phyloP scores from a whole-genome alignment of 2,797 vertebrate genomes.

The Macropus fuliginosus region DNA sequence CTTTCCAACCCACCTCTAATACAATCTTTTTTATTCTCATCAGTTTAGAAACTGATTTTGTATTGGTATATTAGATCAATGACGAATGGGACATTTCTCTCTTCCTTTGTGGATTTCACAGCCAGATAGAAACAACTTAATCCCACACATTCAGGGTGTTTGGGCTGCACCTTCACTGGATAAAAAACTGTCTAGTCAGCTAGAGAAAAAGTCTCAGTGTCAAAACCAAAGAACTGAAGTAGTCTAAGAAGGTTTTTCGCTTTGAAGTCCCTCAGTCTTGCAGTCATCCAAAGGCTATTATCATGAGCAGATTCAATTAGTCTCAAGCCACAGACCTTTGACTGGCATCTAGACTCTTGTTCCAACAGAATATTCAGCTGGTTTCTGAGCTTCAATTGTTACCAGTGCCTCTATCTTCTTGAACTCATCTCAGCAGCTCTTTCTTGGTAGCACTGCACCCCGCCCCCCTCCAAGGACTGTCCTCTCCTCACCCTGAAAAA shows the following conservation, averaged over 20 bases:
- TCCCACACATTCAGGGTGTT: neutral
- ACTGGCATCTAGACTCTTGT: neutral
- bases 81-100: neutral
- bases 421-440: neutral
- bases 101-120: neutral
- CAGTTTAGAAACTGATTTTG: neutral
- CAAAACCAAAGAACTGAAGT: neutral
- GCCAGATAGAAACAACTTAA: neutral
- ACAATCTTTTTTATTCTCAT: neutral
- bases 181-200: neutral
- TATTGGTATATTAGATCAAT: neutral
- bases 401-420: neutral
- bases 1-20: neutral
- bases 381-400: neutral
- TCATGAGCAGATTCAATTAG: neutral
- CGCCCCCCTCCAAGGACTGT: too few species aligned
- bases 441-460: neutral
- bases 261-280: neutral
- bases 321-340: neutral
- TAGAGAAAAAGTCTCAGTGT: neutral
- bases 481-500: neutral
- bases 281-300: neutral
- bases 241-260: neutral
- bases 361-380: neutral
- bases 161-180: neutral